These are phyloP conservation scores for Eospalax fontanierii DNA, from an alignment of 2,797 vertebrate species.

Conservation along the genomic window DNA sequence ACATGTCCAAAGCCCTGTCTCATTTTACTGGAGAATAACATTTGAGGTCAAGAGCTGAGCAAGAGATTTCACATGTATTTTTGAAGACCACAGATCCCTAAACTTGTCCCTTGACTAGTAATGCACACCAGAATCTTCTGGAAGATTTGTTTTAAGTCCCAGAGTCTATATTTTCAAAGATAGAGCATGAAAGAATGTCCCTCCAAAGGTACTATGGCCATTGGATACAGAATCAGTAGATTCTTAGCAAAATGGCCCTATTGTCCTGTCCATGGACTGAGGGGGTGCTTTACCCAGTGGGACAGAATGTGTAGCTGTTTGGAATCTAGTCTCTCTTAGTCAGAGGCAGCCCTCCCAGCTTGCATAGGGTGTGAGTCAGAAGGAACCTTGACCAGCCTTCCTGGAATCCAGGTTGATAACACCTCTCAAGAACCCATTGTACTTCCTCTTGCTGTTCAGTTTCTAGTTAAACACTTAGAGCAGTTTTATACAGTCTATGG, in stretches of 20 bases:
- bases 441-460: constrained; percentile 64
- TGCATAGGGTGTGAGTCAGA: constrained; percentile 71
- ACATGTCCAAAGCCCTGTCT: background rate
- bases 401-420: constrained; percentile 70
- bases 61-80: background rate
- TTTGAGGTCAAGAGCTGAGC: background rate
- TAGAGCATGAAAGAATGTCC: background rate
- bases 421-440: constrained; percentile 74
- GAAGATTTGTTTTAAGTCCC: background rate
- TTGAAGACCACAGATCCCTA: background rate
- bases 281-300: background rate
- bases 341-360: background rate
- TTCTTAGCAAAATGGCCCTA: constrained; percentile 37
- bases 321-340: background rate
- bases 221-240: background rate
- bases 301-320: background rate
- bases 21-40: background rate
- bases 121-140: constrained; percentile 9
- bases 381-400: constrained; percentile 64
- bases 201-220: background rate
- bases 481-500: background rate
- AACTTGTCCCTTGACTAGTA: background rate
- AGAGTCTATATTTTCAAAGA: constrained; percentile 22
- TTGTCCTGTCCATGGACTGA: background rate
- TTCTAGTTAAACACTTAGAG: constrained; percentile 69